Base-by-base conservation (phyloP, 2,888 invertebrate species). In the Amiota communis region DNA sequence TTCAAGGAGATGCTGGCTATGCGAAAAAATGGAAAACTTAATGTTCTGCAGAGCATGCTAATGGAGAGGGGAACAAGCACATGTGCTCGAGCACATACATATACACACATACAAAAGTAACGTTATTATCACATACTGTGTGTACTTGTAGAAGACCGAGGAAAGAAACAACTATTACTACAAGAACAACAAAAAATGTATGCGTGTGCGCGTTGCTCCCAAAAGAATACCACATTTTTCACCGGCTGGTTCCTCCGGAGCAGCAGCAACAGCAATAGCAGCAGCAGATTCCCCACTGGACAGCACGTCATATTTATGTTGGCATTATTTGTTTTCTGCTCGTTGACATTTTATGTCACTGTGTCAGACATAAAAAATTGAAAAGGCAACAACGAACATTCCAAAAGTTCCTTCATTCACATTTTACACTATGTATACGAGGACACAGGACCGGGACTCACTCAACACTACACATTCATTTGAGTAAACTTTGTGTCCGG, bases 291-390 rank as follows among this genome's bases (percentile, higher is more conserved):
- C 70, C 75, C 23, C 17, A 49, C 49, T 68, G 68, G 69, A 47
- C 57, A n/a, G 65, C 63, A 63, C 12, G 17, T 57, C 46, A 51
- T 23, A 51, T 67, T 67, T 49, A 49, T 48, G 67, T 36, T 49
- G 65, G 69, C 71, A 70, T 72, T 82, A 83, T 85, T 85, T 84
- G 81, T 85, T 85, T 82, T 79, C 78, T 83, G 83, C 82, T 82
- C 84, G 86, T 83, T 85, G 82, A 84, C 82, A 85, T 85, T 85
- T 83, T 76, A 83, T 85, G 82, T 83, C 86, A 85, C 82, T 85
- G 83, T 84, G 82, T 84, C 82, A 77, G 86, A 77, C 82, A 85
- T 83, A 78, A 81, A 83, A 85, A 84, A 84, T 83, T 84, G 20
- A 61, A 61, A 20, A 61, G 61, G 12, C 20, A 61, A 23, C 61